These are phyloP conservation scores for Pseudopodoces humilis DNA, from an alignment of 2,113 vertebrate genomes.

Conservation along the genomic window DNA sequence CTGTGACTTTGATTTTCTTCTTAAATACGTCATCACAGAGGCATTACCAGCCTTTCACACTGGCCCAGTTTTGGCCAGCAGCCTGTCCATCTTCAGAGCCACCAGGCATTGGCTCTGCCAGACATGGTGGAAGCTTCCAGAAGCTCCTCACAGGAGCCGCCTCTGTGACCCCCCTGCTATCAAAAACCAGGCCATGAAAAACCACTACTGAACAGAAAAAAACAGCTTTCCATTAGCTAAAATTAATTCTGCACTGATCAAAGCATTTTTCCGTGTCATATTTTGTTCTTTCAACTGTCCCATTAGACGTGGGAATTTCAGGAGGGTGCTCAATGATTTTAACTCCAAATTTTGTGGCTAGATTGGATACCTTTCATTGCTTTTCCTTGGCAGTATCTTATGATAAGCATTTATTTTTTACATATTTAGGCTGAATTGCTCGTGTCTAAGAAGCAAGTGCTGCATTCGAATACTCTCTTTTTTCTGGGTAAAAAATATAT, in stretches of 20 bases:
- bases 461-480: not conserved
- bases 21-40: not conserved
- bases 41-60: rapidly evolving
- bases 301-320: not conserved
- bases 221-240: not conserved
- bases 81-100: not conserved
- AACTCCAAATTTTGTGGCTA: not conserved
- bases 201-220: not conserved
- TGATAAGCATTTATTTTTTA: not conserved
- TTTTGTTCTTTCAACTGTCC: not conserved
- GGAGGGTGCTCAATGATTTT: not conserved
- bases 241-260: not conserved
- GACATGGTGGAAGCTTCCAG: not conserved
- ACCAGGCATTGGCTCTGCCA: not conserved
- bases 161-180: not conserved
- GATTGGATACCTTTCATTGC: not conserved
- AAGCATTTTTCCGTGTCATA: not conserved
- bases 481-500: not conserved
- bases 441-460: not conserved
- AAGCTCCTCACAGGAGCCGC: not conserved
- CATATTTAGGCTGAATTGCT: not conserved
- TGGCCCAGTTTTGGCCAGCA: not conserved
- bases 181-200: not conserved
- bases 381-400: not conserved
- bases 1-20: not conserved